phyloP scores from a whole-genome alignment of 2,113 vertebrate species.

The Actenoides hombroni region DNA sequence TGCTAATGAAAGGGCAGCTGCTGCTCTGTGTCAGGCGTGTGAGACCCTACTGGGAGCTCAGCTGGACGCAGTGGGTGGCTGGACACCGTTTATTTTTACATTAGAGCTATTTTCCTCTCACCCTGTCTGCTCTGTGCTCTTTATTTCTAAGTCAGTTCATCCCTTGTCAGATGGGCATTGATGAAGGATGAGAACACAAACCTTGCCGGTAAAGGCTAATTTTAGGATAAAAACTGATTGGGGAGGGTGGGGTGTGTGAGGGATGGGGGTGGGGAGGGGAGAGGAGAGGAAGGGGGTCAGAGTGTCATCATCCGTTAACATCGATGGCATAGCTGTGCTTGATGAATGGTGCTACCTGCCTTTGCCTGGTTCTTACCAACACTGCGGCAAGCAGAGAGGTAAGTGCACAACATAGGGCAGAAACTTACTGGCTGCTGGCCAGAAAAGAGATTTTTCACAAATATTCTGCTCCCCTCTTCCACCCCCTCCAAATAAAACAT shows the following conservation, averaged over 20 bases:
- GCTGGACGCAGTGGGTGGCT: constrained; percentile 32
- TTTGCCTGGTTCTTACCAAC: not conserved
- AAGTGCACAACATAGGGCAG: not conserved
- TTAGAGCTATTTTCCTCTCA: constrained; percentile 46
- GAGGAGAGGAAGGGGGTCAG: too few relatives aligned
- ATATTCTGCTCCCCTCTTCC: not conserved
- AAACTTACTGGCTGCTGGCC: not conserved
- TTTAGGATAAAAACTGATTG: not conserved
- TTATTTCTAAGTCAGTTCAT: constrained; percentile 2
- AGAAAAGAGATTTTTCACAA: not conserved
- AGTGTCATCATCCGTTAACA: not conserved
- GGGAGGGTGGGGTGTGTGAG: too few relatives aligned
- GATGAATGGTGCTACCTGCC: not conserved
- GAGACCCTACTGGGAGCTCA: constrained; percentile 50
- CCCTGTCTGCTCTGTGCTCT: constrained; percentile 35
- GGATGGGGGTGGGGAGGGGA: too few relatives aligned
- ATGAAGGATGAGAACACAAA: not conserved
- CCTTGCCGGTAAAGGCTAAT: not conserved
- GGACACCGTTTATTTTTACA: constrained; percentile 56
- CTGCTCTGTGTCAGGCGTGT: constrained; percentile 11
- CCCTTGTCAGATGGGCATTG: constrained; percentile 25
- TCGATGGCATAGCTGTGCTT: not conserved
- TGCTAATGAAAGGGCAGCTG: constrained; percentile 65
- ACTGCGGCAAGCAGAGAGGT: not conserved
- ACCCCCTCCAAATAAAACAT: not conserved